Evolutionary conservation across 64 coral and sea anemone genomes (phyloP).

Genomic region (Stichodactyla helianthus): DNA sequence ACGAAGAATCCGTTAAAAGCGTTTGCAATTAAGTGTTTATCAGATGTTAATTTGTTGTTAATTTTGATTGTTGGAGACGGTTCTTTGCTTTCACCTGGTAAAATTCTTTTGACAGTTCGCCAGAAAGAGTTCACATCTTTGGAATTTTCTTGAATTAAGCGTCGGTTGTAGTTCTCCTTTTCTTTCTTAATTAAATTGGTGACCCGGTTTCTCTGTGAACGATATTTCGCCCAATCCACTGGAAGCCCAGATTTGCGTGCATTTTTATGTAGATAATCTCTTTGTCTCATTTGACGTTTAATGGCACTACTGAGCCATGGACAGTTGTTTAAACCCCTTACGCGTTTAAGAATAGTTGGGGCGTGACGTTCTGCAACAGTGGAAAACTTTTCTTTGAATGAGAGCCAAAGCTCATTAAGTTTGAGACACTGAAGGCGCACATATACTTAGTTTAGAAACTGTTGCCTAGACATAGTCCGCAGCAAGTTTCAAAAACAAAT

Average conservation of each 20-base stretch:
- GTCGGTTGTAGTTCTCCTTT: constrained; percentile 26
- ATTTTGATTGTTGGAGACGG: constrained; percentile 35
- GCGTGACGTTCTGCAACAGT: constrained; percentile 35
- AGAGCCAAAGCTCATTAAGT: too few species aligned
- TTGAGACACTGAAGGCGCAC: too few species aligned
- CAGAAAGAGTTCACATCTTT: constrained; percentile 40
- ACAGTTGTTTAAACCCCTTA: not conserved
- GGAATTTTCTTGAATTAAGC: constrained; percentile 6
- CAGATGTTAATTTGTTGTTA: constrained; percentile 20
- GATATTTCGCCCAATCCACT: constrained; percentile 41
- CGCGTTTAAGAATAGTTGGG: constrained; percentile 33
- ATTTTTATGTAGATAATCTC: constrained; percentile 46
- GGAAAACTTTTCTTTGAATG: constrained; percentile 39
- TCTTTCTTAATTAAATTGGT: constrained; percentile 18
- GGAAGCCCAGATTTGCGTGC: constrained; percentile 24
- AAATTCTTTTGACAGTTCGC: constrained; percentile 51
- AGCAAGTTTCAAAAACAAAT: too few species aligned
- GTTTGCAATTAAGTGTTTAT: constrained; percentile 38
- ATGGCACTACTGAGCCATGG: constrained; percentile 6
- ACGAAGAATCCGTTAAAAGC: constrained; percentile 37
- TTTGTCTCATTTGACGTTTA: constrained; percentile 32
- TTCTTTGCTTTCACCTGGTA: constrained; percentile 42
- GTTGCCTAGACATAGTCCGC: too few species aligned
- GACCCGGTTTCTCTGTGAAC: constrained; percentile 16
- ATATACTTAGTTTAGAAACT: too few species aligned